A percentile compares a stretch with the other conserved stretches of the same genome.
Evolutionary conservation across 2,113 vertebrate genomes (phyloP).

Genomic region (Cyanocitta stelleri): DNA sequence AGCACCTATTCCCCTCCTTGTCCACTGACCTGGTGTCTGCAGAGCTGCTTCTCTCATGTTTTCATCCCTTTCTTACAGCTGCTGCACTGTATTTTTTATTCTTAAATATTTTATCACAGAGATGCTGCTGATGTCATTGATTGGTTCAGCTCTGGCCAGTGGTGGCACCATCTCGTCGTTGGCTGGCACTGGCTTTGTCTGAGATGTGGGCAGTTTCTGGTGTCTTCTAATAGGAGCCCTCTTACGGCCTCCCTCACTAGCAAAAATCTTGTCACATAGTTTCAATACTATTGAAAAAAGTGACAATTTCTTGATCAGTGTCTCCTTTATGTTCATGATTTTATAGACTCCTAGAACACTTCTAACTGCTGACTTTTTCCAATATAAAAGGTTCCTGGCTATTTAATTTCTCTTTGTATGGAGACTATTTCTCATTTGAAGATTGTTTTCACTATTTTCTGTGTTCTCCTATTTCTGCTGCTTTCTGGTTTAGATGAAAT

Average conservation of each 20-base stretch:
- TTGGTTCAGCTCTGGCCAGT: neutral
- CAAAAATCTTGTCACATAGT: neutral
- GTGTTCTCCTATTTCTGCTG: neutral
- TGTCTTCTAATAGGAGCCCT: neutral
- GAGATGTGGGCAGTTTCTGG: neutral
- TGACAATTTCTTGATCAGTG: neutral
- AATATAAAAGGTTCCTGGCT: neutral
- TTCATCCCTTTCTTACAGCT: neutral
- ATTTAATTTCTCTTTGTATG: neutral
- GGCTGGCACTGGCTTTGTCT: neutral
- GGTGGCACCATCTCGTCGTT: accelerated
- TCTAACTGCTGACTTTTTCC: neutral
- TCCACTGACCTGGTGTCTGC: too few relatives aligned
- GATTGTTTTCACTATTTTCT: neutral
- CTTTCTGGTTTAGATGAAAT: neutral
- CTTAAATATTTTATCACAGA: neutral
- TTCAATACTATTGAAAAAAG: neutral
- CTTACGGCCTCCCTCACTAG: neutral
- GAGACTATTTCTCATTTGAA: neutral
- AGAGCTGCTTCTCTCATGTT: neutral
- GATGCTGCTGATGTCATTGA: neutral
- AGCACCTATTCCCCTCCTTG: neutral
- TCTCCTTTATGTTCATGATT: neutral
- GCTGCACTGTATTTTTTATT: neutral
- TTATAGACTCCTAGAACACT: neutral